Evolutionary conservation across 2,113 vertebrate species (phyloP).

Genomic region (Dolichotis patagonum): DNA sequence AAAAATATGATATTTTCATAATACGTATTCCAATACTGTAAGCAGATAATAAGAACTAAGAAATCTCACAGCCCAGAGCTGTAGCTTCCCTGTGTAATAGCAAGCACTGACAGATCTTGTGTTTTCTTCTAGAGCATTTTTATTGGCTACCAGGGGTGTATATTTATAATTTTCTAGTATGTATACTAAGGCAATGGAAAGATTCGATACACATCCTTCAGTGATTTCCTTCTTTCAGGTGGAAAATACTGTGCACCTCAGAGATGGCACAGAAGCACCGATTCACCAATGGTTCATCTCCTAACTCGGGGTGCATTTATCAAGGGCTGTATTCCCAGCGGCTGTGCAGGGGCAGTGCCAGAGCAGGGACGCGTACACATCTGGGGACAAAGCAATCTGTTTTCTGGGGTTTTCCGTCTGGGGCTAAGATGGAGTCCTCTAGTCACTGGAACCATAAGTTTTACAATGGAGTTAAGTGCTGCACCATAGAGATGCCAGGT

Average conservation of each 20-base stretch:
- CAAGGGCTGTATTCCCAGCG: no score
- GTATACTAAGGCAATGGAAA: background rate
- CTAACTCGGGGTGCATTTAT: background rate
- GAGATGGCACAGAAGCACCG: background rate
- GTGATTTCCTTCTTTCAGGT: background rate
- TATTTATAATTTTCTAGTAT: background rate
- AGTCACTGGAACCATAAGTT: no score
- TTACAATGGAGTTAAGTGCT: no score
- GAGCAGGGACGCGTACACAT: background rate
- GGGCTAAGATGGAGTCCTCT: no score
- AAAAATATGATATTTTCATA: background rate
- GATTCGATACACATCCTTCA: rapidly evolving
- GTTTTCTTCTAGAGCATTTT: background rate
- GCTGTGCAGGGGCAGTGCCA: background rate
- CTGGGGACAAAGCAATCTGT: background rate
- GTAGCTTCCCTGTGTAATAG: background rate
- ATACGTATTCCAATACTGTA: background rate
- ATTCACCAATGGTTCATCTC: background rate
- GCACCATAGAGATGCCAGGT: background rate
- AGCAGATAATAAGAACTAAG: background rate
- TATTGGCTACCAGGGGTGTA: background rate
- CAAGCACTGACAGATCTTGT: background rate
- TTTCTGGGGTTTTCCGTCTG: background rate
- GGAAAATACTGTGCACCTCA: background rate
- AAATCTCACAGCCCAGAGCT: background rate